A percentile compares a stretch with the other conserved stretches of the same genome.
These are phyloP conservation scores for Sciurus carolinensis DNA, from an alignment of 2,797 vertebrate species.

Conservation along the genomic window DNA sequence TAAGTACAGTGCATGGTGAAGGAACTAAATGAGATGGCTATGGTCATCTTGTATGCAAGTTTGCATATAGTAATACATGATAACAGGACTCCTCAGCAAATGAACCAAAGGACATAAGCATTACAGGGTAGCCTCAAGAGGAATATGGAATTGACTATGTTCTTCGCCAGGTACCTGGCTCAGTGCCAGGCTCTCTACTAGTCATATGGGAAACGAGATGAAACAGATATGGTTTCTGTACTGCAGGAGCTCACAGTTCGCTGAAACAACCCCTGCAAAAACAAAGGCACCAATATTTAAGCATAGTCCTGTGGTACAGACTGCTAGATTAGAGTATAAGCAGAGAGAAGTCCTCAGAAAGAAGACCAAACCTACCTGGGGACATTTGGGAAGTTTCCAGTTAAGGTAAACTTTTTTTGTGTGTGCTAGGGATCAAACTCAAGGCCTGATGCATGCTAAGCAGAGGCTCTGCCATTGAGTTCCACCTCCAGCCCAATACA, in stretches of 20 bases:
- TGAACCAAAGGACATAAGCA: neutral
- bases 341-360: neutral
- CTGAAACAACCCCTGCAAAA: neutral
- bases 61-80: neutral
- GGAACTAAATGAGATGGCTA: neutral
- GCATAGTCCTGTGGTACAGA: neutral
- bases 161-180: too few species aligned
- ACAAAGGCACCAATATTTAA: neutral
- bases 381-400: neutral
- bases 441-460: neutral
- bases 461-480: neutral
- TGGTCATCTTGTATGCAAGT: neutral
- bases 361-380: neutral
- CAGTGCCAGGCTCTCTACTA: neutral
- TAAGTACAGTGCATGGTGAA: neutral
- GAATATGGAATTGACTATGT: too few species aligned
- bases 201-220: neutral
- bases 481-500: neutral
- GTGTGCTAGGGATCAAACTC: neutral
- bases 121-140: too few species aligned
- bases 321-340: neutral
- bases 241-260: neutral
- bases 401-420: neutral
- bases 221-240: neutral
- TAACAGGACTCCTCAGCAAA: neutral